Evolutionary conservation across 2,888 invertebrate genomes (phyloP), one percentile per base, ranked within the genome.

Genomic region (Myopa tessellatipennis): DNA sequence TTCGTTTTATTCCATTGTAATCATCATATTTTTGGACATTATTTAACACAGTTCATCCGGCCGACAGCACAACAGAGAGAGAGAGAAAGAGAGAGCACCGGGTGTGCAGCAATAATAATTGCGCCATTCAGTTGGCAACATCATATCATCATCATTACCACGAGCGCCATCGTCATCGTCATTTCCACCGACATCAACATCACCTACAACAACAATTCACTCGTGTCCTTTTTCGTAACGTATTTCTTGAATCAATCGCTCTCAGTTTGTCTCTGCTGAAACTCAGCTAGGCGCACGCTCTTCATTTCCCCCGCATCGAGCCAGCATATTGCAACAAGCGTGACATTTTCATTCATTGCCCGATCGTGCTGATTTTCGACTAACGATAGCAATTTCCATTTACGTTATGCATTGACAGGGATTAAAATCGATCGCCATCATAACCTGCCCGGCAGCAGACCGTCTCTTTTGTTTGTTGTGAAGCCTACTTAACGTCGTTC

Each of bases 331-430:
- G 78, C 82, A 86, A 88, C 85, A 87, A 86, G 87, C 88, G 87
- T 88, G 88, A 87, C 87, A 87, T 87, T 86, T 87, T 85, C 84
- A 84, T 83, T 85, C 84, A 83, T 83, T 83, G 83, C 83, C 83
- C 82, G 87, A 88, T 88, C 82, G 60, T 79, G 72, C 77, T 26
- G 50, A 38, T 75, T 38, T 74, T 52, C 3, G 5, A 63, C 67
- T 58, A 69, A 34, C 50, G 74, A 77, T 77, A 69, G 76, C 76
- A 77, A 78, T 68, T 79, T 77, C 74, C 63, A 55, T 75, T 67
- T 76, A 68, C 40, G n/a, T 70, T 77, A 36, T 77, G 10, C 61
- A 45, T 73, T 78, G 63, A 61, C 74, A 38, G 8, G 79, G 84
- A 85, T 85, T 83, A 79, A 81, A 82, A 83, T 85, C 83, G 81